phyloP scores from a whole-genome alignment of 2,113 vertebrate species.

The Brevimyrus niger region DNA sequence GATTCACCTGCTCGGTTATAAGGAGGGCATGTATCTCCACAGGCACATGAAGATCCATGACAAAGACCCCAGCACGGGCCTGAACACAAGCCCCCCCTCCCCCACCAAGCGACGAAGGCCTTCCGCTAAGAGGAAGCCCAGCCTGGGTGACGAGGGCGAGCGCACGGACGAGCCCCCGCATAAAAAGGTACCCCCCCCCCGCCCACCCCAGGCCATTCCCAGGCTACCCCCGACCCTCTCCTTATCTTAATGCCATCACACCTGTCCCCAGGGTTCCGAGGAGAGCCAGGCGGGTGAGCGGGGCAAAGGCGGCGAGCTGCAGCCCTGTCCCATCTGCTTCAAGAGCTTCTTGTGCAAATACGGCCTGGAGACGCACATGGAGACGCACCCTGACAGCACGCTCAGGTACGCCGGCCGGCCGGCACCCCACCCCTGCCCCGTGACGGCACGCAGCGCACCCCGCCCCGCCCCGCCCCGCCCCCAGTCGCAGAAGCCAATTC shows the following conservation, averaged over 20 bases:
- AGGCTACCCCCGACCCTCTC: not conserved
- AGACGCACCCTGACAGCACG: slow-evolving; percentile 83
- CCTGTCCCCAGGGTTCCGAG: slow-evolving; percentile 63
- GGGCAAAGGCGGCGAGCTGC: slow-evolving; percentile 64
- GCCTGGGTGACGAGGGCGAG: slow-evolving; percentile 66
- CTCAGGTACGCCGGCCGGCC: slow-evolving; percentile 56
- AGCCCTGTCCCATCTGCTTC: slow-evolving; percentile 85
- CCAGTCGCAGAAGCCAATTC: not conserved
- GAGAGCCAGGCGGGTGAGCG: slow-evolving; percentile 54
- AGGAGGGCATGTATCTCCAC: slow-evolving; percentile 4
- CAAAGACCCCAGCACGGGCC: slow-evolving; percentile 74
- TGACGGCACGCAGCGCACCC: not conserved
- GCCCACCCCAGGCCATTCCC: not conserved
- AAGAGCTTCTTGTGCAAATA: slow-evolving; percentile 83
- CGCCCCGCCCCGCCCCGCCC: not conserved
- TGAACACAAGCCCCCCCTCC: slow-evolving; percentile 68
- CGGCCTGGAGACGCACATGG: slow-evolving; percentile 87
- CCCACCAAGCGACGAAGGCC: slow-evolving; percentile 77
- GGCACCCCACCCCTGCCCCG: not conserved
- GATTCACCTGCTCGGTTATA: not conserved
- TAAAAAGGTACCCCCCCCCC: slow-evolving; percentile 71
- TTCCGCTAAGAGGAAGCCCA: slow-evolving; percentile 76
- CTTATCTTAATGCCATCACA: slow-evolving; percentile 17
- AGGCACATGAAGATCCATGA: slow-evolving; percentile 99
- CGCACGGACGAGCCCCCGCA: slow-evolving; percentile 67